Percentiles rank a stretch among this genome's conserved stretches.
These are phyloP conservation scores for Chlorops oryzae DNA, from an alignment of 1,140 invertebrate species.

Conservation along the genomic window DNA sequence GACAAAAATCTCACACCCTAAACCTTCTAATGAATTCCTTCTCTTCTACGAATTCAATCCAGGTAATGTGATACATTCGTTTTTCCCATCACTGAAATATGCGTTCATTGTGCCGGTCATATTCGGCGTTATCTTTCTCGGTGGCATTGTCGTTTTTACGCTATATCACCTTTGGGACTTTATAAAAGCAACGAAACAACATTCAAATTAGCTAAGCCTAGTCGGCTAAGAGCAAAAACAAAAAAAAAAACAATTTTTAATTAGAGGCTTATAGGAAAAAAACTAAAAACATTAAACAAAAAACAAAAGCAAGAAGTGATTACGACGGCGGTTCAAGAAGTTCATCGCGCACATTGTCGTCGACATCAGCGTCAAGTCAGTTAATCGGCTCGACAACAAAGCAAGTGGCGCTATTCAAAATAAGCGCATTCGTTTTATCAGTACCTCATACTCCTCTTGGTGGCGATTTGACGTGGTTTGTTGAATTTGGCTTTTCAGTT, in stretches of 20 bases:
- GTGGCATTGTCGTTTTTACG: conserved; percentile 59
- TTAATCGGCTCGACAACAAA: no score
- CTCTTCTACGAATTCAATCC: no score
- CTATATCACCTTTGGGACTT: conserved; percentile 54
- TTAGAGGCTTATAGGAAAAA: no score
- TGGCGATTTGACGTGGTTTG: no score
- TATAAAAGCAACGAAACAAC: conserved; percentile 22
- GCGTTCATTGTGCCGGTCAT: conserved; percentile 56
- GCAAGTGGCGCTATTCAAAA: no score
- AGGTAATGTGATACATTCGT: conserved; percentile 54
- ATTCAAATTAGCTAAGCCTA: conserved; percentile 1
- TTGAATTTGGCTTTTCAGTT: no score
- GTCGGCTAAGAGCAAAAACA: not conserved
- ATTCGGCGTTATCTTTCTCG: conserved; percentile 58
- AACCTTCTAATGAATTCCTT: no score
- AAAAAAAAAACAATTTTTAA: not conserved
- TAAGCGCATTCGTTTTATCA: no score
- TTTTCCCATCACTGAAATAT: conserved; percentile 58
- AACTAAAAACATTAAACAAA: no score
- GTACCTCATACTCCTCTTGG: no score
- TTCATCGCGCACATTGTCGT: not conserved
- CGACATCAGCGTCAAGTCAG: conserved; percentile 5
- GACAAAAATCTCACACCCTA: no score
- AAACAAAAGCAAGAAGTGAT: no score
- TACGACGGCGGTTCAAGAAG: not conserved